phyloP scores from a whole-genome alignment of 2,888 invertebrate genomes.

The Leptopilina drosophilae region DNA sequence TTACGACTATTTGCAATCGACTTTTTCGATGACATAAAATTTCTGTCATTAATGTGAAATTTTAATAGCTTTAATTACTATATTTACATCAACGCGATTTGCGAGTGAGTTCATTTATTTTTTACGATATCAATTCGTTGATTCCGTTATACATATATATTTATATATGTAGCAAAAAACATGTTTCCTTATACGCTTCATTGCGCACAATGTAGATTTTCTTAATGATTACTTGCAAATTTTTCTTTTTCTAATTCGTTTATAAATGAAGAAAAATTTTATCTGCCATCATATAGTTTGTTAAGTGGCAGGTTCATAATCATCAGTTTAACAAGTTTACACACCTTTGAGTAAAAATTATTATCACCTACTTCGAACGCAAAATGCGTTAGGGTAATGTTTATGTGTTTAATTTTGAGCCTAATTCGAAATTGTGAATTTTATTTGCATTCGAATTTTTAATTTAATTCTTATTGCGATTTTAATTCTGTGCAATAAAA shows the following conservation, averaged over 20 bases:
- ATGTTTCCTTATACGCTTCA: not conserved
- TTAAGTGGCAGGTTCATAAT: conserved; percentile 4
- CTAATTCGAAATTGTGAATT: no score
- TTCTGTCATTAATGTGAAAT: conserved; percentile 50
- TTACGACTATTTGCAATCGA: conserved; percentile 35
- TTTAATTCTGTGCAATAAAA: no score
- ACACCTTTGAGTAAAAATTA: not conserved
- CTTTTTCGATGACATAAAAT: conserved; percentile 51
- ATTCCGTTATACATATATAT: not conserved
- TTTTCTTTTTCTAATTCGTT: not conserved
- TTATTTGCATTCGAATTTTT: no score
- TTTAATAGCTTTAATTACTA: conserved; percentile 50
- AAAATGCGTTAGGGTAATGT: not conserved
- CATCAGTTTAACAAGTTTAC: not conserved
- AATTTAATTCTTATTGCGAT: no score
- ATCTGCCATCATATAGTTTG: not conserved
- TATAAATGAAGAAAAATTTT: not conserved
- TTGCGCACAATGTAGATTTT: not conserved
- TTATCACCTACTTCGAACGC: not conserved
- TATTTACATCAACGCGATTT: conserved; percentile 42
- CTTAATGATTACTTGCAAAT: not conserved
- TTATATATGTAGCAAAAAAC: not conserved
- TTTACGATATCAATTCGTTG: conserved; percentile 12
- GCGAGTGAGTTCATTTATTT: not conserved
- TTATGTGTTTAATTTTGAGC: no score